A percentile compares a stretch with the other conserved stretches of the same genome.
phyloP scores from a whole-genome alignment of 2,113 vertebrate species.

The Athene cunicularia region DNA sequence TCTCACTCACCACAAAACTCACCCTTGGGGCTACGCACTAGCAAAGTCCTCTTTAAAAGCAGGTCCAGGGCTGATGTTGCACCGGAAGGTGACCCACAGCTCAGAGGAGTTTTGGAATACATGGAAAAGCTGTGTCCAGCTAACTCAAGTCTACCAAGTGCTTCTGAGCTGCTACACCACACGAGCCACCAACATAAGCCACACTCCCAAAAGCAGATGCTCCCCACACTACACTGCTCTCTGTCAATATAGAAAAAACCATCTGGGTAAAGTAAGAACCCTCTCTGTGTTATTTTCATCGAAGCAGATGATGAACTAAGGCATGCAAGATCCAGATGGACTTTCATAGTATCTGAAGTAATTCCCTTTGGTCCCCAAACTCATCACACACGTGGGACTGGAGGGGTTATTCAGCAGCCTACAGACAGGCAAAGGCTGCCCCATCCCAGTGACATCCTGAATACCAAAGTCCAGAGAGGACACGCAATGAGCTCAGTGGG shows the following conservation, averaged over 20 bases:
- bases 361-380: slow-evolving; percentile 22
- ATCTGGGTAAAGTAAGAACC: background rate
- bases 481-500: fast-evolving
- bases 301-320: background rate
- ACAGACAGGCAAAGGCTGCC: background rate
- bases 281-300: background rate
- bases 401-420: background rate
- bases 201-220: background rate
- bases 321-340: background rate
- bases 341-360: background rate
- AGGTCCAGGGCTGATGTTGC: background rate
- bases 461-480: background rate
- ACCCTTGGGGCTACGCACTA: background rate
- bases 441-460: background rate
- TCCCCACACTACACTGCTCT: background rate
- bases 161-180: background rate
- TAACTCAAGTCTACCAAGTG: background rate
- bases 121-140: background rate
- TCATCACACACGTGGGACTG: background rate
- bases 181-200: background rate
- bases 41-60: background rate
- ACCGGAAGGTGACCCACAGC: background rate
- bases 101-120: background rate
- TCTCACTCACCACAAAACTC: background rate
- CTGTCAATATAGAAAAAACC: background rate